Conservation (phyloP, 2,797 vertebrate species). For the Erethizon dorsatum region DNA sequence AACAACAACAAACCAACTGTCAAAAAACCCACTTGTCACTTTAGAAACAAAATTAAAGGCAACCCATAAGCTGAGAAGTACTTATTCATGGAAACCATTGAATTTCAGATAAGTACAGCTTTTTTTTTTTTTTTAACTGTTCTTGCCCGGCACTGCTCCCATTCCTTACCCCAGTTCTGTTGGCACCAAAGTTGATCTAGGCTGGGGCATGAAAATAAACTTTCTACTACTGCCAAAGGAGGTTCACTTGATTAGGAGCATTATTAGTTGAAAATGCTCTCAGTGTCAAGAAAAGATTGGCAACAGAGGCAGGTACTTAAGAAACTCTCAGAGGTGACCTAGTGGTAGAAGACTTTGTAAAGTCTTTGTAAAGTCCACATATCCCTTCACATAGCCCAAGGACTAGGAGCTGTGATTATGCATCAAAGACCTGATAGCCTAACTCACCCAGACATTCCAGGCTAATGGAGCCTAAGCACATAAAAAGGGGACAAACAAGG, state of each 20-base stretch:
- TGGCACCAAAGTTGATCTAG: not conserved
- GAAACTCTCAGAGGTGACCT: not conserved
- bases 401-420: not conserved
- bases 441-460: not conserved
- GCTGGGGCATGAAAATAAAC: conserved; percentile 16
- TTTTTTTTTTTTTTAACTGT: not conserved
- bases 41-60: not conserved
- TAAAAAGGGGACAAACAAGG: not conserved
- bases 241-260: not conserved
- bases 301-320: conserved; percentile 8
- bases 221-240: not conserved
- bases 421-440: not conserved
- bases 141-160: not conserved
- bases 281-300: not conserved
- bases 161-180: not conserved
- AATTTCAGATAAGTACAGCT: conserved; percentile 34
- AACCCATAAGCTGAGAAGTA: conserved; percentile 2
- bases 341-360: not conserved
- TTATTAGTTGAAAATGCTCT: not conserved
- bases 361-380: too few species aligned
- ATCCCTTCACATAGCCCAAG: not conserved
- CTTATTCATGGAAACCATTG: conserved; percentile 28
- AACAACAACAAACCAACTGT: not conserved
- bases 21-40: not conserved
- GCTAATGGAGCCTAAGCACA: not conserved